phyloP scores from a whole-genome alignment of 2,113 vertebrate species.

The Nipponia nippon region DNA sequence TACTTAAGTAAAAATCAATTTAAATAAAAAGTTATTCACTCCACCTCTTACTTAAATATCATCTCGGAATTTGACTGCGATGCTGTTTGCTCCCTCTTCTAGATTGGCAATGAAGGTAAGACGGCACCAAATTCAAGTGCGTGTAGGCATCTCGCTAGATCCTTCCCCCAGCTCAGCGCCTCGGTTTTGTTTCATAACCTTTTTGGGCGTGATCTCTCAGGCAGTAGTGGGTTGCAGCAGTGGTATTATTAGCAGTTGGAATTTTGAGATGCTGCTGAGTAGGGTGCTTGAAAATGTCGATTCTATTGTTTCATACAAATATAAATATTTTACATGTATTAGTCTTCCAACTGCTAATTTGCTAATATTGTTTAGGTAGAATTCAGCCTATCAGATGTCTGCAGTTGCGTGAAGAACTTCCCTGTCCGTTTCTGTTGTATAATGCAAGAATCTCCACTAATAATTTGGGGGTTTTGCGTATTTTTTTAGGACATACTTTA shows the following conservation, averaged over 20 bases:
- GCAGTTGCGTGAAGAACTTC: not conserved
- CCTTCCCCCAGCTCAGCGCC: not conserved
- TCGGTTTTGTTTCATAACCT: not conserved
- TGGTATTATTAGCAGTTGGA: not conserved
- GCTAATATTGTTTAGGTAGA: not conserved
- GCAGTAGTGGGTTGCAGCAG: not conserved
- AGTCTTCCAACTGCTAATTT: not conserved
- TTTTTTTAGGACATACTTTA: not conserved
- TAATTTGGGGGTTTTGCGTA: accelerated
- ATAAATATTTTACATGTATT: not conserved
- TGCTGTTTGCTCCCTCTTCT: not conserved
- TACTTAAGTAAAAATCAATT: not conserved
- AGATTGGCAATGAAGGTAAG: not conserved
- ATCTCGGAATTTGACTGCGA: not conserved
- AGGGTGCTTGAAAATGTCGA: not conserved
- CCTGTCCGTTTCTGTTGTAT: not conserved
- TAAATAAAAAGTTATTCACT: not conserved
- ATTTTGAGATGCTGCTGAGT: not conserved
- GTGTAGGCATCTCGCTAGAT: not conserved
- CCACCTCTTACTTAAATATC: not conserved
- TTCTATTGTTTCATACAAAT: not conserved
- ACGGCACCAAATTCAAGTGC: not conserved
- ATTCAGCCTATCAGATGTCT: not conserved
- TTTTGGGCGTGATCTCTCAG: not conserved
- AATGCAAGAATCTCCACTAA: not conserved